Evolutionary conservation across 1,140 invertebrate genomes (phyloP), one percentile per base, ranked within the genome.

Genomic region (Nephotettix cincticeps): DNA sequence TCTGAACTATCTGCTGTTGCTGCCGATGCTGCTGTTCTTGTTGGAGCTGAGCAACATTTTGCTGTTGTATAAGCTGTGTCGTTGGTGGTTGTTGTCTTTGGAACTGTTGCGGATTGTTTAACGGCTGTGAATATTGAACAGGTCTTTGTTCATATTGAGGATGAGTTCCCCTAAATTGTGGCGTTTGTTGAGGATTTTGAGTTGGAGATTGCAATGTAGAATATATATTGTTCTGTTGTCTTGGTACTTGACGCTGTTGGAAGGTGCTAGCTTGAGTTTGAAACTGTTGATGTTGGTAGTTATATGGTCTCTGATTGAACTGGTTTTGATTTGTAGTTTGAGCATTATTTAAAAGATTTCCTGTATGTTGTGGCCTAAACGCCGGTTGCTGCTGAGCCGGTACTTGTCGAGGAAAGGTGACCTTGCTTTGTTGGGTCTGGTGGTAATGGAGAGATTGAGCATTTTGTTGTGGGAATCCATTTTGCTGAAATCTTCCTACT

Each of bases 131-230:
- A 27, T 27, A 61, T 27, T 61, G 56, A 25, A n/a, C 6, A 14
- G 56, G 56, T 61, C 56, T 61, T 61, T 61, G 56, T 21, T 61
- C 56, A 23, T 4, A 61, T n/a, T 61, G 56, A 21, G 13, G 56
- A 2, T 14, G 13, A 61, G 14, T 14, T 6, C 13, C 23, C 23
- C 56, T 76, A 27, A 81, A 79, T 27, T 82, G 78, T n/a, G 81
- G 81, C 45, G 80, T 80, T 75, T 82, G 82, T 70, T 79, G 81
- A 58, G 78, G 73, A 51, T 79, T 77, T 27, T 67, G 78, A 19
- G 80, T 74, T n/a, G 79, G 81, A 3, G 79, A 77, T 23, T 80
- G 81, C 47, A 76, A 23, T 25, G 64, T 21, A 14, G 64, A 77
- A 14, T 73, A 72, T 78, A 80, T 77, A 30, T 45, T 72, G 21